Conservation (phyloP, 2,888 invertebrate species). For the Drosophila paramelanica region DNA sequence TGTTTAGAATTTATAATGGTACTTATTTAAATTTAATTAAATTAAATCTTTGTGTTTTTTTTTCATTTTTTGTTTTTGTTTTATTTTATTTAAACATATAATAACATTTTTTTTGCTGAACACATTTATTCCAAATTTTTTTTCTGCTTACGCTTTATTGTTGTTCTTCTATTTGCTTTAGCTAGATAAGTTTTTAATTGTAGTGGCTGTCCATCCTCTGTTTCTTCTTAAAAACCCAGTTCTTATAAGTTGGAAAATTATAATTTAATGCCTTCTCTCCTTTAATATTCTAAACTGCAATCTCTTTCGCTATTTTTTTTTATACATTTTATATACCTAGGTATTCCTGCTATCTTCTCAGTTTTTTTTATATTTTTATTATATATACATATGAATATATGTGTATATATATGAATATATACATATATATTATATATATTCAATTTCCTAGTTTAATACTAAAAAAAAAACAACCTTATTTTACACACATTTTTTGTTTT, state of each 20-base stretch:
- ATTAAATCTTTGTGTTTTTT: slow-evolving; percentile 59
- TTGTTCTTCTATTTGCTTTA: slow-evolving; percentile 33
- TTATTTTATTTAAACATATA: slow-evolving; percentile 70
- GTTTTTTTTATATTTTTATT: slow-evolving; percentile 8
- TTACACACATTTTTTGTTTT: slow-evolving; percentile 37
- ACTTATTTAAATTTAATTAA: slow-evolving; percentile 66
- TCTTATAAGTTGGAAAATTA: slow-evolving; percentile 20
- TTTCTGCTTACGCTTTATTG: slow-evolving; percentile 42
- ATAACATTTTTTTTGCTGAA: slow-evolving; percentile 73
- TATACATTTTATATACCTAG: slow-evolving; percentile 7
- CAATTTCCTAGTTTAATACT: slow-evolving; percentile 46
- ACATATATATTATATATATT: slow-evolving; percentile 19
- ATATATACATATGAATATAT: too few species aligned
- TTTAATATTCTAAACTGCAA: neutral
- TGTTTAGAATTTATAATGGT: slow-evolving; percentile 55
- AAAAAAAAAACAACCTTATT: slow-evolving; percentile 74
- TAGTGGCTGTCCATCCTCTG: slow-evolving; percentile 30
- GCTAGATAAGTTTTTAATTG: slow-evolving; percentile 26
- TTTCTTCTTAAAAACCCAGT: slow-evolving; percentile 27
- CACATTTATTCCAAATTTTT: slow-evolving; percentile 73
- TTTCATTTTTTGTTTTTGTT: slow-evolving; percentile 26
- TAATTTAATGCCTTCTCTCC: slow-evolving; percentile 16
- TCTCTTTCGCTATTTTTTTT: neutral
- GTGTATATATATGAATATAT: neutral
- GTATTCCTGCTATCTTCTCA: slow-evolving; percentile 27